phyloP scores from a whole-genome alignment of 2,888 invertebrate genomes.

The Agonum fuliginosum region DNA sequence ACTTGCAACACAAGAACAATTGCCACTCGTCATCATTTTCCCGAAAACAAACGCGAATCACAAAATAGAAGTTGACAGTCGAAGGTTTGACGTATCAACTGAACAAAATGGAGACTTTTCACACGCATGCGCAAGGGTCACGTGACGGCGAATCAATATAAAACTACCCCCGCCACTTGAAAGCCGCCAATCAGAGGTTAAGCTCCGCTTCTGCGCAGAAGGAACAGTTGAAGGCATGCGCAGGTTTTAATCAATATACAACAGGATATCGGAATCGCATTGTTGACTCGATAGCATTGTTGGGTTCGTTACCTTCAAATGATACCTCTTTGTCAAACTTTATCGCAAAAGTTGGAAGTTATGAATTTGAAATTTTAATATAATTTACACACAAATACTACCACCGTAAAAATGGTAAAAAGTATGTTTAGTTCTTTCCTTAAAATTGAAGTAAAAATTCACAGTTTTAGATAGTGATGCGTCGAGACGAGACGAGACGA shows the following conservation, averaged over 20 bases:
- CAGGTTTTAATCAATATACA: slow-evolving; percentile 50
- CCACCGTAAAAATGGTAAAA: too few species aligned
- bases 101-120: slow-evolving; percentile 44
- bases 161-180: slow-evolving; percentile 36
- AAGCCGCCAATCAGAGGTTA: neutral
- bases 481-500: too few species aligned
- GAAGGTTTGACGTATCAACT: slow-evolving; percentile 54
- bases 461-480: too few species aligned
- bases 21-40: slow-evolving; percentile 32
- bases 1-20: slow-evolving; percentile 5
- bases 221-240: slow-evolving; percentile 26
- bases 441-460: too few species aligned
- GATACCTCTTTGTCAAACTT: too few species aligned
- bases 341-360: too few species aligned
- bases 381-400: too few species aligned
- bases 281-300: slow-evolving; percentile 45
- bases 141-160: slow-evolving; percentile 49
- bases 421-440: too few species aligned
- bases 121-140: slow-evolving; percentile 44
- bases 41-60: slow-evolving; percentile 10
- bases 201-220: neutral
- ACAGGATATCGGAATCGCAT: slow-evolving; percentile 50
- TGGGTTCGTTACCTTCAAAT: too few species aligned
- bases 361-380: too few species aligned
- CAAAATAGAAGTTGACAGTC: slow-evolving; percentile 11